Conservation (phyloP, 2,113 vertebrate species). For the Prolemur simus region DNA sequence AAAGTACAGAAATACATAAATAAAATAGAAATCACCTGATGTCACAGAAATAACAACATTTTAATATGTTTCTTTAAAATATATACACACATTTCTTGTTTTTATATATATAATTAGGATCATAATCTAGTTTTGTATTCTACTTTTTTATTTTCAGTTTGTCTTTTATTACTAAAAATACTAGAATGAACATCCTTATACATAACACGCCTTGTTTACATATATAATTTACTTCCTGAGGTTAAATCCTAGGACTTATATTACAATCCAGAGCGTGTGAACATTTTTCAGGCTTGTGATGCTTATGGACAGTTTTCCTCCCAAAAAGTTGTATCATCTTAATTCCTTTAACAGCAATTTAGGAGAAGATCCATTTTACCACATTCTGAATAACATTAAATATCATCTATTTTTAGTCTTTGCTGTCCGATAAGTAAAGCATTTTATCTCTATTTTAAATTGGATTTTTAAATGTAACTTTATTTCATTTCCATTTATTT, state of each 20-base stretch:
- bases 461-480: conserved; percentile 38
- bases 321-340: conserved; percentile 4
- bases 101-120: not conserved
- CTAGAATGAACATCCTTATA: not conserved
- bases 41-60: not conserved
- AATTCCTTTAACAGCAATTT: not conserved
- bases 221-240: not conserved
- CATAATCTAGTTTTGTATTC: not conserved
- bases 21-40: conserved; percentile 17
- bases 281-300: not conserved
- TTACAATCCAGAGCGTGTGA: not conserved
- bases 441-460: conserved; percentile 33
- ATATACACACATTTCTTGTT: not conserved
- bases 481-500: conserved; percentile 4
- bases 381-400: conserved; percentile 11
- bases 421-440: not conserved
- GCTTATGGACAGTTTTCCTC: not conserved
- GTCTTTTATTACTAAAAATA: not conserved
- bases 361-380: not conserved
- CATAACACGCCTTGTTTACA: not conserved
- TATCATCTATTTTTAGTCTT: not conserved
- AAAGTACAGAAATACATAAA: conserved; percentile 25
- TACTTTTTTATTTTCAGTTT: conserved; percentile 3
- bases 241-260: conserved; percentile 27
- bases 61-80: conserved; percentile 8